A percentile compares a stretch with the other conserved stretches of the same genome.
These are phyloP conservation scores for Rhodeus uyekii DNA, from an alignment of 2,797 vertebrate genomes.

Conservation along the genomic window DNA sequence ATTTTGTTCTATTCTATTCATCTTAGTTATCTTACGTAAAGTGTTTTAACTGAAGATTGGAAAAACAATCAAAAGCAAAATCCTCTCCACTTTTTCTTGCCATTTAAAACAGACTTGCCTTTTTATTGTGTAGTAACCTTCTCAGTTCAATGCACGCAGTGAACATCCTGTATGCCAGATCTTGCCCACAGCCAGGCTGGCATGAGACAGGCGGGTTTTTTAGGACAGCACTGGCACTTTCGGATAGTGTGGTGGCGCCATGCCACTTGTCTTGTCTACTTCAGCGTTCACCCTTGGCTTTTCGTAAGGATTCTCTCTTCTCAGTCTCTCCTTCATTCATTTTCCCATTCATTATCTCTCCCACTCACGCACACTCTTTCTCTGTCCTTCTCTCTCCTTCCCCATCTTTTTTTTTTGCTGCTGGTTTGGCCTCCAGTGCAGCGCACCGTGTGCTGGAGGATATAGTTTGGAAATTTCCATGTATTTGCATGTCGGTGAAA, in stretches of 20 bases:
- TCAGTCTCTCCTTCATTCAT: constrained; percentile 5
- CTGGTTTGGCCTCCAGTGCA: not conserved
- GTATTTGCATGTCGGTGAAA: constrained; percentile 50
- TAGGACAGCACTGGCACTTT: constrained; percentile 21
- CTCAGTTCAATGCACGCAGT: not conserved
- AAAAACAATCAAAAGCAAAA: not conserved
- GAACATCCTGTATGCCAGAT: not conserved
- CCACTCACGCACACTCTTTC: not conserved
- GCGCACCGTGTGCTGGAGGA: not conserved
- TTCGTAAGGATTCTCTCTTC: not conserved
- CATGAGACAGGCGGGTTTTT: too few relatives aligned
- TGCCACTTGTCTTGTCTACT: constrained; percentile 14
- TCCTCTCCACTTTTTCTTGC: not conserved
- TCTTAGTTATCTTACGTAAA: too few relatives aligned
- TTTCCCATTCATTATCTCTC: constrained; percentile 39
- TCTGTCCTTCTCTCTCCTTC: constrained; percentile 29
- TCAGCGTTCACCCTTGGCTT: not conserved
- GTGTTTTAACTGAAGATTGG: not conserved
- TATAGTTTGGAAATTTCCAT: constrained; percentile 43
- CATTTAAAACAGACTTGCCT: not conserved
- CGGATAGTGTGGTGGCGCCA: constrained; percentile 13
- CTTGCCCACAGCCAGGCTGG: not conserved
- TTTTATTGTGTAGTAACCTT: not conserved
- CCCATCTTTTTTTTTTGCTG: constrained; percentile 4
- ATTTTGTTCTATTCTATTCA: not conserved